Percentiles rank a stretch among this genome's conserved stretches.
Conservation (phyloP, 2,888 invertebrate species). For the Galeruca laticollis region DNA sequence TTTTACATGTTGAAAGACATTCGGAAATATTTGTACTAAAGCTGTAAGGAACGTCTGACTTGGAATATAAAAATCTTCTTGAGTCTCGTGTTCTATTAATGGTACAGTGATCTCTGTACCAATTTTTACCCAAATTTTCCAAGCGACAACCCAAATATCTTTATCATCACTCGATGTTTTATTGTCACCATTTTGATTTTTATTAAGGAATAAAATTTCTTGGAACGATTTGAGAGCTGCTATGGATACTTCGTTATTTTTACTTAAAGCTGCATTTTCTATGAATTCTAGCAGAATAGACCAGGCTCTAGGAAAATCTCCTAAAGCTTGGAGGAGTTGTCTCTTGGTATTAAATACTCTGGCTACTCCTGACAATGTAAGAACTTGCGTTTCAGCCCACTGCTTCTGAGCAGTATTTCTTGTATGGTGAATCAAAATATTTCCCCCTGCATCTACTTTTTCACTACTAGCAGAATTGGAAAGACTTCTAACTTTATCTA, state of each 20-base stretch:
- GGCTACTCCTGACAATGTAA: constrained; percentile 91
- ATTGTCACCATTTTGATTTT: constrained; percentile 66
- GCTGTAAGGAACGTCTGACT: constrained; percentile 95
- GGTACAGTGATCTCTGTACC: constrained; percentile 83
- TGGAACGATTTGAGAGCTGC: constrained; percentile 97
- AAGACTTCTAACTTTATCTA: constrained; percentile 88
- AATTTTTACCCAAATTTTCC: constrained; percentile 90
- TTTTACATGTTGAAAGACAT: constrained; percentile 88
- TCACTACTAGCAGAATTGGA: constrained; percentile 80
- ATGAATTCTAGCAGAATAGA: constrained; percentile 92
- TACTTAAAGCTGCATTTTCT: constrained; percentile 90
- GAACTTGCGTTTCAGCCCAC: constrained; percentile 96
- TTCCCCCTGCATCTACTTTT: constrained; percentile 89
- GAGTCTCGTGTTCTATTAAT: constrained; percentile 63
- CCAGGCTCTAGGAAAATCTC: constrained; percentile 96
- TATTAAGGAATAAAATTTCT: constrained; percentile 85
- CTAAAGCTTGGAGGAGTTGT: constrained; percentile 83
- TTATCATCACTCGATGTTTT: constrained; percentile 66
- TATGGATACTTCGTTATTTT: constrained; percentile 95
- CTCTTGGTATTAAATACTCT: constrained; percentile 93
- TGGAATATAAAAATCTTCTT: constrained; percentile 83
- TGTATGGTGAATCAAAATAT: constrained; percentile 97
- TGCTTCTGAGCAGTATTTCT: constrained; percentile 98
- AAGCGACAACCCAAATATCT: constrained; percentile 83
- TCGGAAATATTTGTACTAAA: constrained; percentile 94